Evolutionary conservation across 2,888 invertebrate genomes (phyloP).

Genomic region (Heliconius ismenius): DNA sequence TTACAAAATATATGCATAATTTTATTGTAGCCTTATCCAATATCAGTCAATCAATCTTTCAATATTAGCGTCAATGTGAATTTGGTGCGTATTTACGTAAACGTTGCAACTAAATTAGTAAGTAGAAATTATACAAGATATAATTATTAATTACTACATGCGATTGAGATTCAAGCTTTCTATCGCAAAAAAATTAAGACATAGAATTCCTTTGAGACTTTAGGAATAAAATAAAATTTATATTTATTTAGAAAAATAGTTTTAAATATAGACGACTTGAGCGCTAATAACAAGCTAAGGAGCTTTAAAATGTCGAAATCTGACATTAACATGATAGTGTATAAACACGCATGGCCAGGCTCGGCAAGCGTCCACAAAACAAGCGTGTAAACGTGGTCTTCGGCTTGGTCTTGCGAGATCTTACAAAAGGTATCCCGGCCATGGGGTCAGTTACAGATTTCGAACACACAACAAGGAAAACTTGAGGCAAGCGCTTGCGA

Average conservation of each 20-base stretch:
- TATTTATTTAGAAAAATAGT: not conserved
- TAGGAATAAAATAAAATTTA: constrained; percentile 17
- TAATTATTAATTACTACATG: constrained; percentile 7
- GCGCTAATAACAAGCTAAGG: not conserved
- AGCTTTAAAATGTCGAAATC: not conserved
- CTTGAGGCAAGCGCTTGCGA: too few species aligned
- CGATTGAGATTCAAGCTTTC: constrained; percentile 18
- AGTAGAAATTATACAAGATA: not conserved
- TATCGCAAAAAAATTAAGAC: constrained; percentile 8
- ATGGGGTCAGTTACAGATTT: too few species aligned
- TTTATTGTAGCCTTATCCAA: not conserved
- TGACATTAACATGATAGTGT: not conserved
- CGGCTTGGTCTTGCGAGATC: too few species aligned
- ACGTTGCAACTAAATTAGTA: not conserved
- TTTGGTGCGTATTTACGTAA: constrained; percentile 19
- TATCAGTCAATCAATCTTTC: not conserved
- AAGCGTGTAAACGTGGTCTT: not conserved
- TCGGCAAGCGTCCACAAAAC: not conserved
- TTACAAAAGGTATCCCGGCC: too few species aligned
- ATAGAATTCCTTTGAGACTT: constrained; percentile 16
- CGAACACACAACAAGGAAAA: too few species aligned
- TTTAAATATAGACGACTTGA: not conserved
- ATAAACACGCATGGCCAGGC: not conserved
- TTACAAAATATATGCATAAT: not conserved
- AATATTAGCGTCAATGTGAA: not conserved